Evolutionary conservation across 2,113 vertebrate genomes (phyloP).

Genomic region (Xiphorhynchus elegans): DNA sequence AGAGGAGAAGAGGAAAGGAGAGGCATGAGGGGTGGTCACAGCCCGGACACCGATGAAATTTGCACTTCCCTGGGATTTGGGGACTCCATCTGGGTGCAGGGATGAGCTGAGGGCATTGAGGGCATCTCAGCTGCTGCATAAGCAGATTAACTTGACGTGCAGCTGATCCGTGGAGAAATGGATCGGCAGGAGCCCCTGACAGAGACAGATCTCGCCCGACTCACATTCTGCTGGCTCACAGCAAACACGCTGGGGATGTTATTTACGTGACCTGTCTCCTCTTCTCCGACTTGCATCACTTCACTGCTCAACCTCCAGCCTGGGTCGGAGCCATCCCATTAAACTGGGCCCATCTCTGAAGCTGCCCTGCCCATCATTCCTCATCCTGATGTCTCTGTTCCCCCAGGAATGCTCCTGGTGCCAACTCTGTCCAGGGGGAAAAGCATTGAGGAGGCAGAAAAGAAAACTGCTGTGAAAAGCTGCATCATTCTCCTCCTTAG

Average conservation of each 20-base stretch:
- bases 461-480: neutral
- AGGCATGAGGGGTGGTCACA: neutral
- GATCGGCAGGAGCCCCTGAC: constrained; percentile 52
- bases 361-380: neutral
- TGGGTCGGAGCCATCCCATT: neutral
- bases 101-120: constrained; percentile 41
- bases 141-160: constrained; percentile 41
- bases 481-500: neutral
- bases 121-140: constrained; percentile 53
- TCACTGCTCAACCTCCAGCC: neutral
- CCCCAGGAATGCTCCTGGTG: neutral
- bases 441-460: neutral
- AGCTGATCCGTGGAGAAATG: constrained; percentile 46
- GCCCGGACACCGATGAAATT: neutral
- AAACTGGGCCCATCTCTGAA: neutral
- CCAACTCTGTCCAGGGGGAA: neutral
- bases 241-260: neutral
- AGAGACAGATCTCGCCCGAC: constrained; percentile 1
- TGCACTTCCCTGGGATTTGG: neutral
- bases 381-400: neutral
- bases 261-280: constrained; percentile 4
- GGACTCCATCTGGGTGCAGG: neutral
- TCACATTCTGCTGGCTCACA: constrained; percentile 60
- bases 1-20: neutral
- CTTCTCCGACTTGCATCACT: neutral